These are phyloP conservation scores for Nemoura dubitans DNA, from an alignment of 2,888 invertebrate genomes.

Conservation along the genomic window DNA sequence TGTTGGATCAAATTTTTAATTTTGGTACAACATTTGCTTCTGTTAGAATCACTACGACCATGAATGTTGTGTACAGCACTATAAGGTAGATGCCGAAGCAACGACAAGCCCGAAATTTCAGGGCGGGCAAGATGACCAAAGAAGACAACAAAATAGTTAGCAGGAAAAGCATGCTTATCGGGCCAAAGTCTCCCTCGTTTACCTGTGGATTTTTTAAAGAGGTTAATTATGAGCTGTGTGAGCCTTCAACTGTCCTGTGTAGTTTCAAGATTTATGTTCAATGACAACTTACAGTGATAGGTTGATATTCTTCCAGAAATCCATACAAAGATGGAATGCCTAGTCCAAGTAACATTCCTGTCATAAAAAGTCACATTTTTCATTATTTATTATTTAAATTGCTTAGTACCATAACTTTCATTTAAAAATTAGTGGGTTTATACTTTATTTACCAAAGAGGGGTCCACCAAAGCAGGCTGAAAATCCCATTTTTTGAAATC, in stretches of 20 bases:
- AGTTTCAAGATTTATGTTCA: too few relatives aligned
- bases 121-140: conserved; percentile 61
- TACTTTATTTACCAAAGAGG: conserved; percentile 67
- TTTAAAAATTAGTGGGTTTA: too few relatives aligned
- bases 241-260: too few relatives aligned
- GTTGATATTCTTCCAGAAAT: conserved; percentile 51
- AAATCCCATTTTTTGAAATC: conserved; percentile 72
- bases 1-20: neutral
- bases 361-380: neutral
- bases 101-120: conserved; percentile 61
- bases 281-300: neutral
- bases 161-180: conserved; percentile 61
- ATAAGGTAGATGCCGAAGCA: conserved; percentile 63
- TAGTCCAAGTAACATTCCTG: conserved; percentile 60
- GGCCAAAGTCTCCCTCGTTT: conserved; percentile 60
- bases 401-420: too few relatives aligned
- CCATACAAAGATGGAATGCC: conserved; percentile 60
- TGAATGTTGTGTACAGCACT: conserved; percentile 62
- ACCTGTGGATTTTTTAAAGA: conserved; percentile 53
- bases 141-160: conserved; percentile 60
- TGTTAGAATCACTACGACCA: conserved; percentile 63
- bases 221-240: too few relatives aligned
- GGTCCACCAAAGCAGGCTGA: conserved; percentile 76
- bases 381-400: conserved; percentile 50
- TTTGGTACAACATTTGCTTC: conserved; percentile 60